Conservation (phyloP, 2,113 vertebrate genomes). For the Pseudorhombus dupliciocellatus region DNA sequence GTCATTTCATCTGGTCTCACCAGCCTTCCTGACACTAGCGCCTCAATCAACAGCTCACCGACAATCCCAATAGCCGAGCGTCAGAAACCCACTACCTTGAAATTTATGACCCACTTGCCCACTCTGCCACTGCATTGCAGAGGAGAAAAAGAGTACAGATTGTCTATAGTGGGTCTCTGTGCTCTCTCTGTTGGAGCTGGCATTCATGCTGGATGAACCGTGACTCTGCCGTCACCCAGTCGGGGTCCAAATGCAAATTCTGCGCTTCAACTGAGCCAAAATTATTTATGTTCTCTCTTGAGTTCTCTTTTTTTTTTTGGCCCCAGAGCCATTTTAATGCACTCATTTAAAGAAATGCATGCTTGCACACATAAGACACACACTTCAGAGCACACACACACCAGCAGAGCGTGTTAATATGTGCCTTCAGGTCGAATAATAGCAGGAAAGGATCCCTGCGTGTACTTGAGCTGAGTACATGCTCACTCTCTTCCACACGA, state of each 20-base stretch:
- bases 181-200: slow-evolving; percentile 12
- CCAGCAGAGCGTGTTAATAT: slow-evolving; percentile 10
- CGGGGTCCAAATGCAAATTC: slow-evolving; percentile 47
- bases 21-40: slow-evolving; percentile 28
- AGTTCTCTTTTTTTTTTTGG: slow-evolving; percentile 8
- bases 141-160: slow-evolving; percentile 42
- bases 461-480: background rate
- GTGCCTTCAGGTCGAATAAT: slow-evolving; percentile 13
- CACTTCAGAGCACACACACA: background rate
- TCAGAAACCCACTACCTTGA: slow-evolving; percentile 39
- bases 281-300: slow-evolving; percentile 9
- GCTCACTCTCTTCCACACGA: background rate
- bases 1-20: slow-evolving; percentile 17
- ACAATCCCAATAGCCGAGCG: slow-evolving; percentile 16
- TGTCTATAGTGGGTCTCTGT: slow-evolving; percentile 1
- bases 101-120: slow-evolving; percentile 46
- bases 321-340: slow-evolving; percentile 11
- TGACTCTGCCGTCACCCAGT: slow-evolving; percentile 22
- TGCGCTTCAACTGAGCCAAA: slow-evolving; percentile 31
- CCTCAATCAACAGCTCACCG: slow-evolving; percentile 39
- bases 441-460: slow-evolving; percentile 5
- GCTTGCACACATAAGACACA: slow-evolving; percentile 1
- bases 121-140: slow-evolving; percentile 63
- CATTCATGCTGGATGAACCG: slow-evolving; percentile 40
- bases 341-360: slow-evolving; percentile 11